Evolutionary conservation across 2,797 vertebrate genomes (phyloP), one percentile per base, ranked within the genome.

Genomic region (Cyprinodon diabolis): DNA sequence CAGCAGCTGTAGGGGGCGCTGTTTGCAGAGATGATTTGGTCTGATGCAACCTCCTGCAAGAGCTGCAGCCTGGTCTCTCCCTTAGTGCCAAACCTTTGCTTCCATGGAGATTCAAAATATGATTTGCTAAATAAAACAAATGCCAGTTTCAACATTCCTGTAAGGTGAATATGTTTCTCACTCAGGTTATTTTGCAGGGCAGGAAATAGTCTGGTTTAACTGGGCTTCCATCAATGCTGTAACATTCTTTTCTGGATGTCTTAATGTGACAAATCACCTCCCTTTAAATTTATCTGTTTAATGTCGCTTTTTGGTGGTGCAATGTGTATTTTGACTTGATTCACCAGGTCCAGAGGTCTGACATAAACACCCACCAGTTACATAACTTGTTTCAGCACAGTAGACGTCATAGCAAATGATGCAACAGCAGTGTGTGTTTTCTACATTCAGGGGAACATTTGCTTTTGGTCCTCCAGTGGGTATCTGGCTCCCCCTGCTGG

Each of bases 1-100:
- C 60, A 49, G 54, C 19, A 37, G 57, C 47, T 11, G 62, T 43
- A 48, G 76, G 30, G 76, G 54, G 78, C 1, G 67, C 81, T 77
- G 73, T 54, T 19, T 25, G n/a, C 52, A 49, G 52, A 66, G 19
- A 49, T 17, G 70, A 48, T 62, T 47, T 6, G 19, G 43, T 81
- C 52, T 60, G 92, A 94, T 84, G 93, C 91, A 94, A 93, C 84
- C 80, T 83, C 66, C 84, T 89, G 91, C 84, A 92, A 94, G 84
- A 86, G 77, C 86, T 75, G 67, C 82, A 56, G 60, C 66, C 68
- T 40, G 54, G 62, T 2, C 30, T 30, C 30, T 68, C 68, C 45
- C 62, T 13, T 10, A 10, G n/a, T 72, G 82, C 75, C 76, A 52
- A 72, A 71, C 65, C 66, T 37, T 60, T 17, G 68, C 21, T 65